Conservation (phyloP, 2,888 invertebrate genomes). For the Eumacrocentrus americanus region DNA sequence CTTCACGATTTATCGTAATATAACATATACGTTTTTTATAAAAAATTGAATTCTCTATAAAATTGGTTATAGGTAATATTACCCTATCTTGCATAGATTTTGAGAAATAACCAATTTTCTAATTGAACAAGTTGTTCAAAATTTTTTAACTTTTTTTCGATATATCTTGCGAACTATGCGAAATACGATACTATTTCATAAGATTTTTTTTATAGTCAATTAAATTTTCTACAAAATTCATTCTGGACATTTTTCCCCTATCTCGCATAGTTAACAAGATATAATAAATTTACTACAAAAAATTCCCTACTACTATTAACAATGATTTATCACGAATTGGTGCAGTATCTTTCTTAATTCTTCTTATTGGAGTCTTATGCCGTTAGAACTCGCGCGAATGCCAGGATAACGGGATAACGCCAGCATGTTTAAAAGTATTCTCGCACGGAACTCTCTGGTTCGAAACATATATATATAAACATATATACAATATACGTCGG, state of each 20-base stretch:
- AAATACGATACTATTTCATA: background rate
- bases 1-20: too few species aligned
- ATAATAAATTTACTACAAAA: too few species aligned
- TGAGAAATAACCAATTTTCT: background rate
- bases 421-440: slow-evolving; percentile 25
- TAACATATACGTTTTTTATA: too few species aligned
- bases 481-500: too few species aligned
- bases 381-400: slow-evolving; percentile 29
- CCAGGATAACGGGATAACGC: slow-evolving; percentile 21
- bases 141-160: background rate
- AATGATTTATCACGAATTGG: slow-evolving; percentile 27
- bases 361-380: slow-evolving; percentile 24
- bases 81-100: too few species aligned
- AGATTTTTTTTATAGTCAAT: background rate
- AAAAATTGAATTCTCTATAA: too few species aligned
- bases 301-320: too few species aligned
- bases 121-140: background rate
- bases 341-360: slow-evolving; percentile 21
- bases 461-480: background rate
- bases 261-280: too few species aligned
- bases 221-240: too few species aligned
- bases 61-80: too few species aligned
- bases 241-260: too few species aligned
- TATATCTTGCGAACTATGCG: background rate
- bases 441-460: slow-evolving; percentile 14